Conservation (phyloP, 1,140 invertebrate species). For the Orchestia grillus region DNA sequence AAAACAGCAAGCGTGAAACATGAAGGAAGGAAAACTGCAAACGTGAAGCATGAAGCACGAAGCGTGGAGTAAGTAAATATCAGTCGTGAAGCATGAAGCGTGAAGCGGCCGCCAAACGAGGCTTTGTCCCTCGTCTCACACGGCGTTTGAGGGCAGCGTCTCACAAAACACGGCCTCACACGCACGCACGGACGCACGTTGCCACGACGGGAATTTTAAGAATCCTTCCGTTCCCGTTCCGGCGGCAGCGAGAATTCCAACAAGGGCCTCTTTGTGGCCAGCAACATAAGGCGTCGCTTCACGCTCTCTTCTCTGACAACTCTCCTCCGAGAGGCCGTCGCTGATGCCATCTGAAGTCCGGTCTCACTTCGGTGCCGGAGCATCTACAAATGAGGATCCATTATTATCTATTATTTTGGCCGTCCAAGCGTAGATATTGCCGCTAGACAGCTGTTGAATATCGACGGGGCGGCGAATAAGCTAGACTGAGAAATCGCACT, state of each 20-base stretch:
- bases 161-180: background rate
- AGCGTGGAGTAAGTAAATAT: too few species aligned
- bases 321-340: background rate
- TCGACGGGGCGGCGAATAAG: too few species aligned
- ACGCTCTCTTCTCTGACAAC: background rate
- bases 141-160: background rate
- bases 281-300: background rate
- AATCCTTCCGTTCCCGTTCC: slow-evolving; percentile 12
- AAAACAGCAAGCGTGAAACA: too few species aligned
- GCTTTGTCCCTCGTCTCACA: background rate
- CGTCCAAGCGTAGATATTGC: too few species aligned
- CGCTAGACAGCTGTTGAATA: too few species aligned
- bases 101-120: background rate
- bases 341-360: background rate
- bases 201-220: slow-evolving; percentile 4
- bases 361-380: background rate
- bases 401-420: too few species aligned
- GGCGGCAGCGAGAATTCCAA: background rate
- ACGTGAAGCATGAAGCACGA: too few species aligned
- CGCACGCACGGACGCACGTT: too few species aligned
- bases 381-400: background rate
- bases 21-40: too few species aligned
- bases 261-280: background rate
- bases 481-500: too few species aligned
- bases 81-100: too few species aligned